These are phyloP conservation scores for Amaurobius ferox DNA, from an alignment of 2,888 invertebrate species.

Conservation along the genomic window DNA sequence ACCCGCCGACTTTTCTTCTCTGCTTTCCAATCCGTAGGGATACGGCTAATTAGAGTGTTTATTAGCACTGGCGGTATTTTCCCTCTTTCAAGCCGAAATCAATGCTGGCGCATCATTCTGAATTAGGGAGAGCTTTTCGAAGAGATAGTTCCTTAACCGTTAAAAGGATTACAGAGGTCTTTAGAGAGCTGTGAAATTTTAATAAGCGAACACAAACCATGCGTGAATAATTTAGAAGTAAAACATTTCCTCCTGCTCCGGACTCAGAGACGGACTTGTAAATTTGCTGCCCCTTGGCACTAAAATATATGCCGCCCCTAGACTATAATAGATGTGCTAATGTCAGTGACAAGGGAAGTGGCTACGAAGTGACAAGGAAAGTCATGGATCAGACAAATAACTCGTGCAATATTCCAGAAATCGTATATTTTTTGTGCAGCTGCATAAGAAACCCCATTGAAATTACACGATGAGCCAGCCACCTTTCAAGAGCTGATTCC, in stretches of 20 bases:
- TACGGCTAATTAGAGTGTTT: slow-evolving; percentile 60
- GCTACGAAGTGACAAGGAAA: too few relatives aligned
- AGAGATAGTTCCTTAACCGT: slow-evolving; percentile 64
- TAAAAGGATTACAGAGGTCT: slow-evolving; percentile 67
- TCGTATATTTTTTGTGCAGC: too few relatives aligned
- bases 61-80: slow-evolving; percentile 67
- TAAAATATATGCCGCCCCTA: too few relatives aligned
- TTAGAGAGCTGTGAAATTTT: slow-evolving; percentile 69
- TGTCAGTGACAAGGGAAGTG: too few relatives aligned
- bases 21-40: slow-evolving; percentile 42
- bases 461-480: too few relatives aligned
- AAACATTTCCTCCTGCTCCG: slow-evolving; percentile 36
- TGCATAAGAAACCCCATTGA: too few relatives aligned
- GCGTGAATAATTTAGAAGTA: slow-evolving; percentile 64
- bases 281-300: too few relatives aligned
- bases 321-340: too few relatives aligned
- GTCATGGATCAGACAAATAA: too few relatives aligned
- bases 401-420: too few relatives aligned
- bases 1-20: slow-evolving; percentile 57
- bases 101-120: slow-evolving; percentile 66
- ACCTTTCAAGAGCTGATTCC: too few relatives aligned
- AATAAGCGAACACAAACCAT: slow-evolving; percentile 69
- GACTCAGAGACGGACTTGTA: too few relatives aligned
- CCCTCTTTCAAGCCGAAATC: slow-evolving; percentile 66
- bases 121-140: slow-evolving; percentile 63